Evolutionary conservation across 2,888 invertebrate species (phyloP).

Genomic region (Drosophila falleni): DNA sequence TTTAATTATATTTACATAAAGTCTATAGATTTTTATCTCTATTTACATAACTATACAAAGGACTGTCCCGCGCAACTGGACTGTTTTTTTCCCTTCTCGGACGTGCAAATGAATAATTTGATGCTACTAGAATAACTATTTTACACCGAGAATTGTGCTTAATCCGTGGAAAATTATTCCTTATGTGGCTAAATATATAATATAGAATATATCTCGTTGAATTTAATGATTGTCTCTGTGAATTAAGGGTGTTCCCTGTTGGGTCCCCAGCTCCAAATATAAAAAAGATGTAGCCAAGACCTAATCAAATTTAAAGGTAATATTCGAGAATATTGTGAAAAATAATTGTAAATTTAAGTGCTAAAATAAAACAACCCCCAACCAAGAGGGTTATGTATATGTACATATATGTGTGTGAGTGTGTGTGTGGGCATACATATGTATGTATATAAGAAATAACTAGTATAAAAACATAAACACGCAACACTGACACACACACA

Average conservation of each 20-base stretch:
- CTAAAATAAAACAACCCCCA: slow-evolving; percentile 11
- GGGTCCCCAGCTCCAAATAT: background rate
- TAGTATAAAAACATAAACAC: slow-evolving; percentile 19
- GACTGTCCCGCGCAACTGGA: slow-evolving; percentile 8
- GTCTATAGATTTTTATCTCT: background rate
- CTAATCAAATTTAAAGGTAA: slow-evolving; percentile 33
- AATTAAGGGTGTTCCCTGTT: background rate
- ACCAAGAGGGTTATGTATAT: slow-evolving; percentile 3
- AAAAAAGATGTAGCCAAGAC: slow-evolving; percentile 34
- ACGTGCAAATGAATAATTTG: background rate
- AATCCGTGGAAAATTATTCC: background rate
- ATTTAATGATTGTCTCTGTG: background rate
- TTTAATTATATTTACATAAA: background rate
- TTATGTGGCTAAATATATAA: background rate
- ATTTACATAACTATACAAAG: slow-evolving; percentile 5
- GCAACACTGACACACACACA: slow-evolving; percentile 9
- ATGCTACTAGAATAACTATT: background rate
- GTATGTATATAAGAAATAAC: slow-evolving; percentile 1
- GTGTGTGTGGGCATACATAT: background rate
- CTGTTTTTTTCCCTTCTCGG: background rate
- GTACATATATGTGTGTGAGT: background rate
- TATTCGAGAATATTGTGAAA: slow-evolving; percentile 1
- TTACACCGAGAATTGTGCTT: background rate
- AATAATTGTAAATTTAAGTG: background rate
- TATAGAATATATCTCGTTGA: background rate